Evolutionary conservation across 2,113 vertebrate genomes (phyloP).

Genomic region (Hypomesus transpacificus): DNA sequence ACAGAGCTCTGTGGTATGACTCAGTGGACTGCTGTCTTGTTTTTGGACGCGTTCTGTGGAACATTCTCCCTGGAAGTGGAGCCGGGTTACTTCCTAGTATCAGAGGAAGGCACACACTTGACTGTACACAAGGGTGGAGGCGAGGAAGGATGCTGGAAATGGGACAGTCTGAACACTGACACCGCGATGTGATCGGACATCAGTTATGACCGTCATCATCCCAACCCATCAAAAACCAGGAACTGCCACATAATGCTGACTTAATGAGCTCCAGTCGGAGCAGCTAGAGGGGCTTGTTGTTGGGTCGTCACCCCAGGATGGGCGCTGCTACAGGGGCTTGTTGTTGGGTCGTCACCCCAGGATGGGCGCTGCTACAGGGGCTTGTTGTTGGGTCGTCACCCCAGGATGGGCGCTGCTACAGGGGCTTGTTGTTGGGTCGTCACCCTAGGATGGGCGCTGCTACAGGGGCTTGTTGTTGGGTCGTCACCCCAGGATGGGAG

Average conservation of each 20-base stretch:
- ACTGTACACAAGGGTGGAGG: no score
- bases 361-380: not conserved
- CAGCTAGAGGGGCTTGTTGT: not conserved
- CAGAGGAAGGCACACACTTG: no score
- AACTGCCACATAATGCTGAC: not conserved
- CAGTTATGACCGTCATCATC: not conserved
- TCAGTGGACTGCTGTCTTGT: no score
- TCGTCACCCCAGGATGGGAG: not conserved
- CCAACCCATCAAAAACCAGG: not conserved
- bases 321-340: no score
- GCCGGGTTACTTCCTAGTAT: no score
- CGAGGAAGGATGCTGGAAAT: no score
- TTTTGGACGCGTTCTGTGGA: no score
- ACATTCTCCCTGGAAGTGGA: no score
- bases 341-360: not conserved
- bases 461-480: not conserved
- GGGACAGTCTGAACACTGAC: not conserved
- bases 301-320: not conserved
- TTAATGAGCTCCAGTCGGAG: not conserved
- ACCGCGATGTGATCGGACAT: not conserved
- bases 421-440: no score
- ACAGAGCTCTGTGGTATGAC: no score
- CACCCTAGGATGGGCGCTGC: no score
- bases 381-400: not conserved
- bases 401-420: not conserved